phyloP scores from a whole-genome alignment of 2,888 invertebrate genomes.

The Phaedon cochleariae region DNA sequence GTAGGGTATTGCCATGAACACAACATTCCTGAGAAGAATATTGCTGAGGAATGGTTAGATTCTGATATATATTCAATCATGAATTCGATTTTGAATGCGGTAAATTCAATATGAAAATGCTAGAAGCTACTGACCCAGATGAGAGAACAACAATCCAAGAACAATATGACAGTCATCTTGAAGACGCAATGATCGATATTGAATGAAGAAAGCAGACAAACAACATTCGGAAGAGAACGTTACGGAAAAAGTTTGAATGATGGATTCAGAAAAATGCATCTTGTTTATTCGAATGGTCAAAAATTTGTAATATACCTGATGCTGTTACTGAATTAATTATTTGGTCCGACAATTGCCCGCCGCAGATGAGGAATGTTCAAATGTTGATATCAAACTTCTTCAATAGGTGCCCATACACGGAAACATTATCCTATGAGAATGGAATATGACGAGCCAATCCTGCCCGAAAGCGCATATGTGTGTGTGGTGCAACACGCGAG shows the following conservation, averaged over 20 bases:
- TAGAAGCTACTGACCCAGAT: background rate
- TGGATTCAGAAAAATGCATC: constrained; percentile 27
- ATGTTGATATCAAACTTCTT: constrained; percentile 26
- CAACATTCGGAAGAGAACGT: background rate
- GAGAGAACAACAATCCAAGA: background rate
- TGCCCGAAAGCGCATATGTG: no score
- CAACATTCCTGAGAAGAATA: constrained; percentile 13
- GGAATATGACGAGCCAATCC: no score
- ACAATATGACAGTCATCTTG: constrained; percentile 7
- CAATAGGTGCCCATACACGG: no score
- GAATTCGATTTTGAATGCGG: constrained; percentile 24
- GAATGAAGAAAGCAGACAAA: constrained; percentile 11
- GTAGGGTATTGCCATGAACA: constrained; percentile 24
- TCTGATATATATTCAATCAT: constrained; percentile 28
- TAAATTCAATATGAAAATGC: background rate
- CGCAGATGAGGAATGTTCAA: constrained; percentile 19
- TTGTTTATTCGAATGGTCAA: constrained; percentile 34
- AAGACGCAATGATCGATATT: constrained; percentile 6
- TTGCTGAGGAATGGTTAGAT: constrained; percentile 32
- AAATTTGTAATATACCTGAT: background rate
- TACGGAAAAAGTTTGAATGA: background rate
- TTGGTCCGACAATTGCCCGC: constrained; percentile 27
- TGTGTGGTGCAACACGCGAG: no score
- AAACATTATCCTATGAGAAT: no score
- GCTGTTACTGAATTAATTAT: constrained; percentile 6